A percentile compares a stretch with the other conserved stretches of the same genome.
Conservation (phyloP, 2,888 invertebrate species). For the Brenthis daphne region DNA sequence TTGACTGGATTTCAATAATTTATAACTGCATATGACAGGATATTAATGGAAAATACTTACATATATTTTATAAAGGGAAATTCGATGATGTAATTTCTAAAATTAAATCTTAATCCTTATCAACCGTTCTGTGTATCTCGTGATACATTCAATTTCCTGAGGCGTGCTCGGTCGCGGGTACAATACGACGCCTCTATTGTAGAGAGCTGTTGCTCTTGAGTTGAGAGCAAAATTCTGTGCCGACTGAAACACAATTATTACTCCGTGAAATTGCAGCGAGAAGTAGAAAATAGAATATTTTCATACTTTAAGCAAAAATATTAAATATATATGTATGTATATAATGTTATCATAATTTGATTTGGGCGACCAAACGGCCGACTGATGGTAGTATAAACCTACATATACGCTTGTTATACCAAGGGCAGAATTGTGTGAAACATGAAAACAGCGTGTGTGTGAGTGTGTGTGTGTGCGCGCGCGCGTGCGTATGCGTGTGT, state of each 20-base stretch:
- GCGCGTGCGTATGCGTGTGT: no score
- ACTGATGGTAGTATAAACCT: no score
- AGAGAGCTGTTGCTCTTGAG: slow-evolving; percentile 16
- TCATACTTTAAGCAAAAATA: no score
- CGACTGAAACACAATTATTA: slow-evolving; percentile 26
- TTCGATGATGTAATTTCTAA: background rate
- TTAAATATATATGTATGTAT: no score
- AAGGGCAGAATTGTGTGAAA: no score
- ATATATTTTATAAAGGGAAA: background rate
- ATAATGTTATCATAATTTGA: no score
- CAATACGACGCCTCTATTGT: slow-evolving; percentile 28
- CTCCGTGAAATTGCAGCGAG: background rate
- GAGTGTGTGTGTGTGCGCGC: no score
- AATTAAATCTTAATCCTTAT: slow-evolving; percentile 4
- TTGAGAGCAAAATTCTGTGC: slow-evolving; percentile 22
- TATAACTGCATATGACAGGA: background rate
- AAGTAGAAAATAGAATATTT: background rate
- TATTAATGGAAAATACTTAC: background rate
- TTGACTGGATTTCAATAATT: no score
- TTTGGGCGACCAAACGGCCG: no score
- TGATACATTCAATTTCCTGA: slow-evolving; percentile 32
- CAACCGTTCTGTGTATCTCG: slow-evolving; percentile 11
- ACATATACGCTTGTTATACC: no score
- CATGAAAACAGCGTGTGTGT: no score
- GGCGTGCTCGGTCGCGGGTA: slow-evolving; percentile 26